These are phyloP conservation scores for Sternotherus odoratus DNA, from an alignment of 2,797 vertebrate species.

Conservation along the genomic window DNA sequence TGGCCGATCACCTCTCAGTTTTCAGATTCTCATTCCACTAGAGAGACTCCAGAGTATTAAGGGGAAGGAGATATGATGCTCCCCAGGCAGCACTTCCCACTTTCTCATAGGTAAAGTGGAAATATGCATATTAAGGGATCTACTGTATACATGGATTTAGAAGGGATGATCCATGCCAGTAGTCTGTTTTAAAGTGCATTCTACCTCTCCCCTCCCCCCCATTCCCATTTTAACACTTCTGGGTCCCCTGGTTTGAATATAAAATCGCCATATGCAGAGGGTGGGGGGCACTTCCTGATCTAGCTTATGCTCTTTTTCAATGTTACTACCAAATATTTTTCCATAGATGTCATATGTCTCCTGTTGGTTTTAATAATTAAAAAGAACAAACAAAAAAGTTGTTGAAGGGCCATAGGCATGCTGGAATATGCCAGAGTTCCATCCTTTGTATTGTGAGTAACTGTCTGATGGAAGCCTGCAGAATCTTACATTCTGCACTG, in stretches of 20 bases:
- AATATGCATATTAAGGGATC: fast-evolving
- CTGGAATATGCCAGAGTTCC: background rate
- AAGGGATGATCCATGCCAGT: background rate
- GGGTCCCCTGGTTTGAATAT: background rate
- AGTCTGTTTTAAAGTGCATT: background rate
- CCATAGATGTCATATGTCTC: no score
- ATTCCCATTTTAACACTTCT: background rate
- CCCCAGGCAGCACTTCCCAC: background rate
- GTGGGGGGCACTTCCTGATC: background rate
- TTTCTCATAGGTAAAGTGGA: background rate
- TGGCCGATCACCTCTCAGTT: background rate
- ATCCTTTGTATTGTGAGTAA: background rate
- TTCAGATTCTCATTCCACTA: fast-evolving
- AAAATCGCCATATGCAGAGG: background rate
- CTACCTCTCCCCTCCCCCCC: background rate
- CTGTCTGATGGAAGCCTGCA: background rate
- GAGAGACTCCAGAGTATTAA: background rate
- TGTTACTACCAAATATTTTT: background rate
- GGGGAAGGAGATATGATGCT: background rate
- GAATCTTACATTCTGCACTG: background rate
- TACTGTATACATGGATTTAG: background rate
- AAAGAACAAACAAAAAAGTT: background rate
- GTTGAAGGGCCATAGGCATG: background rate
- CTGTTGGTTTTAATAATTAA: background rate
- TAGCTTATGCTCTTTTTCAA: background rate